Percentiles rank a stretch among this genome's conserved stretches.
Evolutionary conservation across 2,113 vertebrate genomes (phyloP).

Genomic region (Ciconia stormi): DNA sequence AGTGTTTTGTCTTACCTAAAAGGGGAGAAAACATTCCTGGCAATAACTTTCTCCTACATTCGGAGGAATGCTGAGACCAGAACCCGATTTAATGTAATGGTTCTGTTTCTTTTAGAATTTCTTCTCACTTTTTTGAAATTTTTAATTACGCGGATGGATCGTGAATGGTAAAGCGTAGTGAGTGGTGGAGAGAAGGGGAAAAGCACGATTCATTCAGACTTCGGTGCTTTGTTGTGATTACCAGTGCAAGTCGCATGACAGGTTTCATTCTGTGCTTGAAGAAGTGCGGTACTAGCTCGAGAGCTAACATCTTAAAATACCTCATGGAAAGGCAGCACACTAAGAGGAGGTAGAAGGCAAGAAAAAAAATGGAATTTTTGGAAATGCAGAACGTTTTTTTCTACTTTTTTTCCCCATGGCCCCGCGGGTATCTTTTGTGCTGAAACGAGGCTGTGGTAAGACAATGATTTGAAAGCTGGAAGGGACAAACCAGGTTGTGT

Average conservation of each 20-base stretch:
- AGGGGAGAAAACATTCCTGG: too few relatives aligned
- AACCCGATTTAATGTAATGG: fast-evolving
- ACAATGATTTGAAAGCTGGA: neutral
- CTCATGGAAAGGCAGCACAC: neutral
- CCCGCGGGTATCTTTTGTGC: fast-evolving
- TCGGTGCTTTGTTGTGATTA: fast-evolving
- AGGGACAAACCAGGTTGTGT: neutral
- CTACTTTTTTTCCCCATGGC: fast-evolving
- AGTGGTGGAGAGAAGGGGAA: neutral
- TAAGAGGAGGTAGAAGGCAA: neutral
- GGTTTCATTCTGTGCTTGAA: neutral
- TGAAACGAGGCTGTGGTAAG: neutral
- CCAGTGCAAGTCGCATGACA: fast-evolving
- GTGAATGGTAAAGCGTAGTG: fast-evolving
- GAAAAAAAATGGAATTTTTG: neutral
- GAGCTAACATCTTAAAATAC: neutral
- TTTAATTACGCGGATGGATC: neutral
- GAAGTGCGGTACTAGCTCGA: fast-evolving
- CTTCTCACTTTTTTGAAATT: neutral
- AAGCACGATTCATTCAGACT: neutral
- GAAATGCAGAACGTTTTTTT: neutral
- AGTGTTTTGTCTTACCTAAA: fast-evolving
- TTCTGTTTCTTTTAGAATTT: neutral
- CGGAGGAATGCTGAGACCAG: fast-evolving
- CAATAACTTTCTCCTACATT: neutral